Conservation (phyloP, 1,140 invertebrate genomes). For the Catajapyx aquilonaris region DNA sequence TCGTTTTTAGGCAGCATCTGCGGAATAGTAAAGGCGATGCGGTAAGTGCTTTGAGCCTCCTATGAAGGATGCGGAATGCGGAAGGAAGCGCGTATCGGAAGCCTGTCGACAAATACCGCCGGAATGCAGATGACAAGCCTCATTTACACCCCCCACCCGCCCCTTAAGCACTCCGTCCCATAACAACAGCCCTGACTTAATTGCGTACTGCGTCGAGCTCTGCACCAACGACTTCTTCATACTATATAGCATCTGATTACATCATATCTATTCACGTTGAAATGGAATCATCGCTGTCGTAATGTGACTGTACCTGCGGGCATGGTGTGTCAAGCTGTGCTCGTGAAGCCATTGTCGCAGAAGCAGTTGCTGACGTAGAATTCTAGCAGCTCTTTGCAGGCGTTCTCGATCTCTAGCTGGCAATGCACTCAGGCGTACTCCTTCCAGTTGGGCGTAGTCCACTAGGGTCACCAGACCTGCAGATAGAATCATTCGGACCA, state of each 20-base stretch:
- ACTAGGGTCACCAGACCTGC: slow-evolving; percentile 59
- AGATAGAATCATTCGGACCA: slow-evolving; percentile 13
- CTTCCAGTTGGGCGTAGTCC: slow-evolving; percentile 40
- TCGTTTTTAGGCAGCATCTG: too few species aligned
- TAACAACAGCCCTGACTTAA: slow-evolving; percentile 6
- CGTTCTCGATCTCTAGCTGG: slow-evolving; percentile 57
- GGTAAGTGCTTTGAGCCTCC: too few species aligned
- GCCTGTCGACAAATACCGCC: too few species aligned
- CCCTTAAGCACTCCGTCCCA: slow-evolving; percentile 2
- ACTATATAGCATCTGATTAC: not conserved
- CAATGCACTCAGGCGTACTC: slow-evolving; percentile 46
- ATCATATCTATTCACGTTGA: not conserved
- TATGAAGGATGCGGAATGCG: too few species aligned
- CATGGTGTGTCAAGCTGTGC: slow-evolving; percentile 47
- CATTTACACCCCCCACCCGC: not conserved
- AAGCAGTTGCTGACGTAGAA: slow-evolving; percentile 55
- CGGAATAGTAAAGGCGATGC: too few species aligned
- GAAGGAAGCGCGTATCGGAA: too few species aligned
- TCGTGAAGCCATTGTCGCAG: slow-evolving; percentile 56
- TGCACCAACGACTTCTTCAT: not conserved
- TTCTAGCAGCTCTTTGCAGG: slow-evolving; percentile 45
- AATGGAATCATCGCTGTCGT: not conserved
- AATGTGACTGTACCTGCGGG: slow-evolving; percentile 34
- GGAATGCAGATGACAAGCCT: slow-evolving; percentile 1
- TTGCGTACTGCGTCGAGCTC: not conserved